A percentile compares a stretch with the other conserved stretches of the same genome.
Conservation (phyloP, 1,140 invertebrate genomes). For the Trissolcus basalis region DNA sequence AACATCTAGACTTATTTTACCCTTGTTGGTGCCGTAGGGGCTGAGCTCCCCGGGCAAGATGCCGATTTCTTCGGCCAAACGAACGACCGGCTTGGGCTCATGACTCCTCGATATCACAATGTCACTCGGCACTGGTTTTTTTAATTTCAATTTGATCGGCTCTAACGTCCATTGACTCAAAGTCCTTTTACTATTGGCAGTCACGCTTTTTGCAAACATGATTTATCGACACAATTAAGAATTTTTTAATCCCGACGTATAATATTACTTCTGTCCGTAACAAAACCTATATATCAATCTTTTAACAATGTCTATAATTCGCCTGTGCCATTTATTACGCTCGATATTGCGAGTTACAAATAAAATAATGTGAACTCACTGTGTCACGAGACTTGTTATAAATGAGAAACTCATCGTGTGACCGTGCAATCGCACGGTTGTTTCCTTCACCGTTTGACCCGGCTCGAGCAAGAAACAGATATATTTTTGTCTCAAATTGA, state of each 20-base stretch:
- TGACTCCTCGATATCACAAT: constrained; percentile 92
- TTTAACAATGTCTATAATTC: background rate
- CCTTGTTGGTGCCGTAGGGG: constrained; percentile 94
- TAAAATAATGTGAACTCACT: constrained; percentile 13
- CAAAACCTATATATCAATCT: constrained; percentile 8
- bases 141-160: constrained; percentile 78
- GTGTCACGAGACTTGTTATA: constrained; percentile 13
- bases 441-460: constrained; percentile 26
- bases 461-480: constrained; percentile 21
- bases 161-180: constrained; percentile 81
- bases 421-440: background rate
- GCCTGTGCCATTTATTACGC: background rate
- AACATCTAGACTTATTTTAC: constrained; percentile 88
- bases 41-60: constrained; percentile 88
- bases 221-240: background rate
- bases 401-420: constrained; percentile 15
- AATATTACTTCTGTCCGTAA: background rate
- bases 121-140: constrained; percentile 88
- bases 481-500: constrained; percentile 14
- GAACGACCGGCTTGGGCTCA: constrained; percentile 87
- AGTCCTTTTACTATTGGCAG: constrained; percentile 8
- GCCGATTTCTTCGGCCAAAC: constrained; percentile 90
- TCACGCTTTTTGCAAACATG: constrained; percentile 21
- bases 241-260: background rate
- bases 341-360: background rate